These are phyloP conservation scores for Erebia palarica DNA, from an alignment of 2,888 invertebrate genomes.

Conservation along the genomic window DNA sequence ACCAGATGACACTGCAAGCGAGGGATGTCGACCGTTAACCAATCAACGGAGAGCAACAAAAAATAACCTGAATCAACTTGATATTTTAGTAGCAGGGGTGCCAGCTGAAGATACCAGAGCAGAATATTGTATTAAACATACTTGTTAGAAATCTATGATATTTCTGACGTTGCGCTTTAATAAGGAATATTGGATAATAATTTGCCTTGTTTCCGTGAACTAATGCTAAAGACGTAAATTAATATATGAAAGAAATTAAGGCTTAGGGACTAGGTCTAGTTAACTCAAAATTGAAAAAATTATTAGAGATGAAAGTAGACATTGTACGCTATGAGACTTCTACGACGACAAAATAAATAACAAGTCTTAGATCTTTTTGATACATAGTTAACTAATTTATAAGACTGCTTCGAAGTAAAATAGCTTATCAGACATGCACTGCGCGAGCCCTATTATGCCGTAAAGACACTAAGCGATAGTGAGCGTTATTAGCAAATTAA, in stretches of 20 bases:
- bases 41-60: conserved; percentile 25
- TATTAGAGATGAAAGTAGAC: no score
- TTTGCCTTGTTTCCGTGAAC: background rate
- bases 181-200: background rate
- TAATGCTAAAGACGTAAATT: no score
- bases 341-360: no score
- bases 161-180: background rate
- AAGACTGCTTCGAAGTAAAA: background rate
- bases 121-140: background rate
- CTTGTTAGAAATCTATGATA: background rate
- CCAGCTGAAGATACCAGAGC: conserved; percentile 15
- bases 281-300: background rate
- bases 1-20: conserved; percentile 25
- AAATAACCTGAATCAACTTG: conserved; percentile 35
- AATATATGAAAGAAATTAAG: no score
- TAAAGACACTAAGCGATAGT: background rate
- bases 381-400: no score
- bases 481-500: background rate
- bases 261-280: background rate
- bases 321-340: no score
- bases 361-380: no score
- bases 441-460: background rate
- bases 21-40: conserved; percentile 39
- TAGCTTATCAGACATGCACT: background rate
- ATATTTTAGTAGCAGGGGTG: conserved; percentile 31